Evolutionary conservation across 37 sponge, comb jelly and placozoan genomes (phyloP).

Genomic region (Spongilla lacustris): DNA sequence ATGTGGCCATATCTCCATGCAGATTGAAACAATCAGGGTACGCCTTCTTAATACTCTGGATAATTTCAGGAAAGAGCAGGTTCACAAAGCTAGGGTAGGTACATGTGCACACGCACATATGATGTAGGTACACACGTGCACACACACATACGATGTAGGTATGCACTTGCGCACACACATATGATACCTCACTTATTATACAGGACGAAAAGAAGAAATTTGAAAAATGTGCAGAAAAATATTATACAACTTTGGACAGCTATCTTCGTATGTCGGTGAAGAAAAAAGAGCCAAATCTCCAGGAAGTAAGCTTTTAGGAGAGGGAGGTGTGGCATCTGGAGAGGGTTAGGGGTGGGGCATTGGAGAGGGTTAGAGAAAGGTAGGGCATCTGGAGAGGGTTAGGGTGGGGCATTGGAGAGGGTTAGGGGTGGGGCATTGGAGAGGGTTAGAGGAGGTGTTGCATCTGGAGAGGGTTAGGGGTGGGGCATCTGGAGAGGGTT

Average conservation of each 20-base stretch:
- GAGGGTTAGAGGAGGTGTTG: background rate
- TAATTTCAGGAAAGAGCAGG: slow-evolving; percentile 88
- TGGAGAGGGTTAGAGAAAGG: background rate
- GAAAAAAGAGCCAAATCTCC: slow-evolving; percentile 49
- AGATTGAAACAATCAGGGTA: slow-evolving; percentile 73
- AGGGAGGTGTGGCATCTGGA: background rate
- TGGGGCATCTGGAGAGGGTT: too few relatives aligned
- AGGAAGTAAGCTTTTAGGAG: slow-evolving; percentile 27
- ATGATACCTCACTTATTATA: background rate
- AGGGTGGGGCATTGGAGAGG: background rate
- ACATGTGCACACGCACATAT: too few relatives aligned
- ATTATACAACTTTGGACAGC: slow-evolving; percentile 66
- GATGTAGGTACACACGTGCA: background rate
- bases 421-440: background rate
- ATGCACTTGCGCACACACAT: background rate
- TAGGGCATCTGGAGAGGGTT: background rate
- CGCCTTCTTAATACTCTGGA: slow-evolving; percentile 86
- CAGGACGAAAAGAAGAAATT: slow-evolving; percentile 85
- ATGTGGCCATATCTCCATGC: background rate
- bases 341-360: background rate
- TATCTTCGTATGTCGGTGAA: slow-evolving; percentile 40
- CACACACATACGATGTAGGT: background rate
- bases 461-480: background rate
- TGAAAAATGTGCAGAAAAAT: slow-evolving; percentile 70
- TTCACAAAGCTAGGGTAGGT: slow-evolving; percentile 70